A percentile compares a stretch with the other conserved stretches of the same genome.
Evolutionary conservation across 2,797 vertebrate species (phyloP).

Genomic region (Neostethus bicornis): DNA sequence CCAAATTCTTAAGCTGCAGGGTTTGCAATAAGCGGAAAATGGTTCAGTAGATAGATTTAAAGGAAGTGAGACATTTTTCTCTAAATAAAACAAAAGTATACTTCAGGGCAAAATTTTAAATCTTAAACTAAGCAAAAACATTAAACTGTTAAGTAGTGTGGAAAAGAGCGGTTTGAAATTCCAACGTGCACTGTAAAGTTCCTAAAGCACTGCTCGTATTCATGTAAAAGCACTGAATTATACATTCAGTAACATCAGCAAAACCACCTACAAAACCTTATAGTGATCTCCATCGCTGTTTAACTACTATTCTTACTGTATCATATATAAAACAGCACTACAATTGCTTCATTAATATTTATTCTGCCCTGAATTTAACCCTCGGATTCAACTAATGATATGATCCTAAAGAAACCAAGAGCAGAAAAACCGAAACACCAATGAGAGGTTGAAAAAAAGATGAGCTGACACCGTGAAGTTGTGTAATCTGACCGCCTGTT

Average conservation of each 20-base stretch:
- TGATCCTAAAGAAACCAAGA: slow-evolving; percentile 7
- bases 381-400: slow-evolving; percentile 23
- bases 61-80: slow-evolving; percentile 9
- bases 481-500: slow-evolving; percentile 30
- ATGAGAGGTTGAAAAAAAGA: background rate
- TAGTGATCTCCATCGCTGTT: slow-evolving; percentile 4
- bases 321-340: background rate
- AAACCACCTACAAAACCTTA: slow-evolving; percentile 7
- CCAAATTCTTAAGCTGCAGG: too few relatives aligned
- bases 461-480: slow-evolving; percentile 18
- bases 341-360: slow-evolving; percentile 38
- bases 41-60: slow-evolving; percentile 22
- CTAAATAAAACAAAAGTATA: slow-evolving; percentile 7
- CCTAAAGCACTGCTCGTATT: slow-evolving; percentile 19
- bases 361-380: slow-evolving; percentile 25
- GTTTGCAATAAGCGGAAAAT: too few relatives aligned
- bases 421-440: slow-evolving; percentile 29
- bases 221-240: slow-evolving; percentile 9
- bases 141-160: slow-evolving; percentile 29
- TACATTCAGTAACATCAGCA: slow-evolving; percentile 1
- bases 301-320: background rate
- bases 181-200: background rate
- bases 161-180: slow-evolving; percentile 31
- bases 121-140: slow-evolving; percentile 20
- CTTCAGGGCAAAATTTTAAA: background rate